Base-by-base conservation (phyloP, 1,140 invertebrate species). In the Globodera ellingtonae region DNA sequence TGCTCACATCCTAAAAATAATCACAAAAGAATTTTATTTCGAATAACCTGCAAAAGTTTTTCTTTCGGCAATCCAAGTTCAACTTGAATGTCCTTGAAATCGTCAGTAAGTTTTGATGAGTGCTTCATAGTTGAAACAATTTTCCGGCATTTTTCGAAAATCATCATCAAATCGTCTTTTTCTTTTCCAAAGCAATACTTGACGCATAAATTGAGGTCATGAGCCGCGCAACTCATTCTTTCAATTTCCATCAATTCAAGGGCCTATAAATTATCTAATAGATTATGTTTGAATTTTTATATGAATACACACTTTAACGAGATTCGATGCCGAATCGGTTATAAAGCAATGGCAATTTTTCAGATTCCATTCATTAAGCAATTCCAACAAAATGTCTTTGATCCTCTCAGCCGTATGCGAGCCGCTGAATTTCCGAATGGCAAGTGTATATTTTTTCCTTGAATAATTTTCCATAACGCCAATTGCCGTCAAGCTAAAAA, bases 181-280 rank as follows among this genome's bases (percentile, higher is more conserved):
- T 50, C 50, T 50, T 50, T 50, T 50, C 7, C 7, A 50, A 50
- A 50, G 3, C 50, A 50, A 50, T 10, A 8, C 10, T 50, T 50
- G 7, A 50, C 50, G 10, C 50, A 50, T 7, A 50, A 10, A 50
- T 50, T 50, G 50, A 69, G 67, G 44, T 69, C 67, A 13, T 69
- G 67, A 46, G 67, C 67, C 9, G 67, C 67, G 67, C 67, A 69
- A 69, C 67, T 69, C 67, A 69, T 69, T 69, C 67, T 6, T 35
- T 69, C 44, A 69, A 69, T 46, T 35, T 69, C 7, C 67, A 69
- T 69, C 7, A 69, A 4, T 8, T 69, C 67, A 8, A 69, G 13
- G 7, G 24, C 24, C 67, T 46, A 35, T 10, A 69, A 35, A 46
- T 8, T 8, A n/a, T n/a, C n/a, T 0, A 35, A 4, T 6, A 8